Conservation (phyloP, 2,888 invertebrate genomes). For the Nowickia ferox region DNA sequence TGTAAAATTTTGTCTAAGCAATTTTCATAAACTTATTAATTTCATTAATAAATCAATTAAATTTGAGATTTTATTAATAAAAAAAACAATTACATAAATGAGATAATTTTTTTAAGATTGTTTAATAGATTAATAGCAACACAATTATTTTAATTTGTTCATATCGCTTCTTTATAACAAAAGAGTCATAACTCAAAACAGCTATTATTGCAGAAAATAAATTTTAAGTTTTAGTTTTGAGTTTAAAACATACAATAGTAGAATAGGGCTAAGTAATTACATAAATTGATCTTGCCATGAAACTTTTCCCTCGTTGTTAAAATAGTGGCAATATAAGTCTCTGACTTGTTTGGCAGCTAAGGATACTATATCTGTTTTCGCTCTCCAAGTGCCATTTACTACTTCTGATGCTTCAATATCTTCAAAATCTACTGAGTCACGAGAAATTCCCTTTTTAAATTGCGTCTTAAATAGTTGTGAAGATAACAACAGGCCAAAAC, state of each 20-base stretch:
- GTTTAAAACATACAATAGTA: too few species aligned
- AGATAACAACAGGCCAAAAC: constrained; percentile 40
- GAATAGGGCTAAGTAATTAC: too few species aligned
- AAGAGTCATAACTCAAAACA: neutral
- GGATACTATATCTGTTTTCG: neutral
- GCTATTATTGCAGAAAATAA: too few species aligned
- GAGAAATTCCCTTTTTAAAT: neutral
- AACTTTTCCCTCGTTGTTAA: constrained; percentile 13
- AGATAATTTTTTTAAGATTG: too few species aligned
- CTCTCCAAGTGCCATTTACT: constrained; percentile 1
- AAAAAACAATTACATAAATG: too few species aligned
- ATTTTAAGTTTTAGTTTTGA: too few species aligned
- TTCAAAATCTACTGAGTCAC: neutral
- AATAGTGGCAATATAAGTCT: constrained; percentile 16
- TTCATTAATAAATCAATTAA: too few species aligned
- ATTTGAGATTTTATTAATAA: too few species aligned
- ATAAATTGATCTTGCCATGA: constrained; percentile 23
- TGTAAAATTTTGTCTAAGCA: too few species aligned
- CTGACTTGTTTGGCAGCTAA: constrained; percentile 9
- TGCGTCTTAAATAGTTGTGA: constrained; percentile 30
- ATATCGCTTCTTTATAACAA: neutral
- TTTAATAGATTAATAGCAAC: too few species aligned
- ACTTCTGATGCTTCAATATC: neutral
- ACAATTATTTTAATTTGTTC: too few species aligned
- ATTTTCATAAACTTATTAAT: too few species aligned